Evolutionary conservation across 2,888 invertebrate species (phyloP), one percentile per base, ranked within the genome.

Genomic region (Celastrina argiolus): DNA sequence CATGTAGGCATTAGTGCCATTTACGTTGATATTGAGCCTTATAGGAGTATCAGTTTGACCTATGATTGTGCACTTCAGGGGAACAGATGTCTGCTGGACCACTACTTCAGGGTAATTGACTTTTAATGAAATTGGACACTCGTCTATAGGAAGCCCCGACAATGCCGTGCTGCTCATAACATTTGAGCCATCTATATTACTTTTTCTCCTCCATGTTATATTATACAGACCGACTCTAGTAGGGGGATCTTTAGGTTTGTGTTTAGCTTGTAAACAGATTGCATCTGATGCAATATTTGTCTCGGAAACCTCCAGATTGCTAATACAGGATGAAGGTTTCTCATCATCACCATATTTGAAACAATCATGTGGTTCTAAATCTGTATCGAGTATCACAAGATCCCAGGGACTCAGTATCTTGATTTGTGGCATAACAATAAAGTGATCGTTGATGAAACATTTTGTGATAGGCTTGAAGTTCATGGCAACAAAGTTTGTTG

Each of bases 1-100:
- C 96, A 98, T 98, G 82, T 98, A 98, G 51, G 96, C 96, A 82
- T 98, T 98, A 68, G 94, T 96, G 7, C 95, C 94, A 74, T 97
- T 97, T 87, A 97, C 95, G 65, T 92, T 93, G 45, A 97, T 85
- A 74, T 93, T 94, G 41, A 97, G 87, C 69, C 96, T 94, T 68
- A 96, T 93, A 45, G 97, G 93, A 68, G 92, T 93, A 61, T 92
- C 91, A 0, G 95, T 95, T 73, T 94, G 93, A 78, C 97, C 97
- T 77, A 92, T 92, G 66, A 97, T 86, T 71, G 92, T 92, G 79
- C 96, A 96, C 65, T 92, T 92, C 10, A 95, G 88, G n/a, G 94
- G 92, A 73, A 96, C 89, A 16, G 95, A 95, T 28, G 94, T 94
- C 70, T 95, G 92, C 22, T 96, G 93, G 77, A 94, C 93, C 5